phyloP scores from a whole-genome alignment of 2,888 invertebrate genomes.

The Dexiosoma caninum region DNA sequence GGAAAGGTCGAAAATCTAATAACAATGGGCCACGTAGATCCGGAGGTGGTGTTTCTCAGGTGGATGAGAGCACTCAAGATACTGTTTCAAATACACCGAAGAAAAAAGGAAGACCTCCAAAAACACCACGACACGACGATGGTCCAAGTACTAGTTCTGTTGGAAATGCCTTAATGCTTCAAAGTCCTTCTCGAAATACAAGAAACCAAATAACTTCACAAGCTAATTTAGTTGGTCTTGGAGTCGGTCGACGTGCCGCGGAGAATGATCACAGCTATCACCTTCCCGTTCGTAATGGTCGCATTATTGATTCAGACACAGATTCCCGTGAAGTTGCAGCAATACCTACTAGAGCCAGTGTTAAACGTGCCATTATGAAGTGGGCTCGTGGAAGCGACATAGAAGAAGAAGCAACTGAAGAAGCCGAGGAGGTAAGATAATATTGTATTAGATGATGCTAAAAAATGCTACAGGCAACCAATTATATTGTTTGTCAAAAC shows the following conservation, averaged over 20 bases:
- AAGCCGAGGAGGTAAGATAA: constrained; percentile 71
- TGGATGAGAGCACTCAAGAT: constrained; percentile 73
- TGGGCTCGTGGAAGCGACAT: constrained; percentile 76
- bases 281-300: constrained; percentile 72
- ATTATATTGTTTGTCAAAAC: no score
- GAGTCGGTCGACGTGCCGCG: constrained; percentile 68
- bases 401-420: constrained; percentile 71
- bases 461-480: no score
- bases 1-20: constrained; percentile 34
- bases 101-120: constrained; percentile 69
- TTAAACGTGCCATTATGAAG: constrained; percentile 73
- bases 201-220: constrained; percentile 68
- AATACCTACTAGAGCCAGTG: constrained; percentile 75
- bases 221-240: constrained; percentile 9
- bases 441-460: background rate
- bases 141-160: constrained; percentile 70
- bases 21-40: constrained; percentile 42
- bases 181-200: constrained; percentile 72
- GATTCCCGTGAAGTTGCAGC: constrained; percentile 72
- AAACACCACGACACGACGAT: constrained; percentile 64
- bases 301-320: constrained; percentile 74
- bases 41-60: constrained; percentile 62
- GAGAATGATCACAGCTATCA: constrained; percentile 78
- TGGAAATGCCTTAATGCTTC: constrained; percentile 63
- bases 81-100: constrained; percentile 67